phyloP scores from a whole-genome alignment of 1,140 invertebrate genomes.

The Papilio helenus region DNA sequence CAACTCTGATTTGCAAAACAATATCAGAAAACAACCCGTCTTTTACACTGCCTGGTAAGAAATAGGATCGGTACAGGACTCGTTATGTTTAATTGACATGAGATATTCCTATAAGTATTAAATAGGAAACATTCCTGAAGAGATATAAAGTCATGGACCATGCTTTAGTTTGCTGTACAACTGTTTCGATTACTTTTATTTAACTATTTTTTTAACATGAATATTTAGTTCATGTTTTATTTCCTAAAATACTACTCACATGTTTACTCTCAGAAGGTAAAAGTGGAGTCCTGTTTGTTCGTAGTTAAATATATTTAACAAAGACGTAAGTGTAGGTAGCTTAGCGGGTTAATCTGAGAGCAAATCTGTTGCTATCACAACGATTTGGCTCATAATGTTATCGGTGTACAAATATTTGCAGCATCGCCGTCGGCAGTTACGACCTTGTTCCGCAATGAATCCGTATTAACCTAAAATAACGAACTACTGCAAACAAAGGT shows the following conservation, averaged over 20 bases:
- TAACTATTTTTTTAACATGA: neutral
- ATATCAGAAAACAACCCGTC: no score
- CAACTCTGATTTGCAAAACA: no score
- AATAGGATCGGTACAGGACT: no score
- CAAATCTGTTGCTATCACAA: slow-evolving; percentile 77
- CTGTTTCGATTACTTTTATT: neutral
- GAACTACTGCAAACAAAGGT: slow-evolving; percentile 48
- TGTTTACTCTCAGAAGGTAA: slow-evolving; percentile 4
- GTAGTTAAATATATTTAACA: slow-evolving; percentile 58
- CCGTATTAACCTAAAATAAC: slow-evolving; percentile 65
- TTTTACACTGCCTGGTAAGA: no score
- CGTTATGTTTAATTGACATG: no score
- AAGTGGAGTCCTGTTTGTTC: slow-evolving; percentile 49
- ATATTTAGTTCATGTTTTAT: neutral
- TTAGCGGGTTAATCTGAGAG: slow-evolving; percentile 75
- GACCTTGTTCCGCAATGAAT: slow-evolving; percentile 63
- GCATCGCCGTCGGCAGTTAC: slow-evolving; percentile 63
- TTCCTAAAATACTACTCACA: neutral
- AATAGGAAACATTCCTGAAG: no score
- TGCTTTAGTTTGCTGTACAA: neutral
- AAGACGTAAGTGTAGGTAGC: slow-evolving; percentile 60
- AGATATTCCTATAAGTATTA: no score
- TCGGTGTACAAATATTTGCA: slow-evolving; percentile 75
- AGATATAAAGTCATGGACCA: no score
- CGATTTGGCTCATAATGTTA: slow-evolving; percentile 79